Conservation (phyloP, 1,140 invertebrate genomes). For the Drosophila varians region DNA sequence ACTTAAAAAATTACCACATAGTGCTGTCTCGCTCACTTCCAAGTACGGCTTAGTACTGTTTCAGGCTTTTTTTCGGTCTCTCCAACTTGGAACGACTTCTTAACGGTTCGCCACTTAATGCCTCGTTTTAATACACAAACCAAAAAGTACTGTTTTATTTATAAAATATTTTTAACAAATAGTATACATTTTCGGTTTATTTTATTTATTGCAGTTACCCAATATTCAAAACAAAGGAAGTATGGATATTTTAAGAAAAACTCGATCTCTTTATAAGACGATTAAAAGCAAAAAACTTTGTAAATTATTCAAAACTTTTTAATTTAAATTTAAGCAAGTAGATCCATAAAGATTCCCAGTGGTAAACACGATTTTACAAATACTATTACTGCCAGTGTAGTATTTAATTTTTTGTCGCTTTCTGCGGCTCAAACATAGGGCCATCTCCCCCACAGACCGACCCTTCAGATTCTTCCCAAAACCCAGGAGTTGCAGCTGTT, state of each 20-base stretch:
- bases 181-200: too few relatives aligned
- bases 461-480: background rate
- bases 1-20: constrained; percentile 64
- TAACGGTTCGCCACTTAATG: constrained; percentile 79
- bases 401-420: constrained; percentile 38
- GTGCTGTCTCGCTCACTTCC: constrained; percentile 17
- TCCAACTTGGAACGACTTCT: constrained; percentile 67
- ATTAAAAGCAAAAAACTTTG: too few relatives aligned
- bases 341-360: too few relatives aligned
- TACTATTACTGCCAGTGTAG: constrained; percentile 2
- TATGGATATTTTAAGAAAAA: too few relatives aligned
- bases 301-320: too few relatives aligned
- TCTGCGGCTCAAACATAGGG: constrained; percentile 13
- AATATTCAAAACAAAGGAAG: too few relatives aligned
- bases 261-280: too few relatives aligned
- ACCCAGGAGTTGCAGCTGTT: constrained; percentile 67
- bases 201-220: too few relatives aligned
- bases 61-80: constrained; percentile 40
- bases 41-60: constrained; percentile 29
- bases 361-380: too few relatives aligned
- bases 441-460: background rate
- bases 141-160: too few relatives aligned
- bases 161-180: too few relatives aligned
- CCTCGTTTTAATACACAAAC: constrained; percentile 45
- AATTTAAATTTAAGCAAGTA: too few relatives aligned